These are phyloP conservation scores for Cephus pulcher DNA, from an alignment of 2,888 invertebrate genomes.

Conservation along the genomic window DNA sequence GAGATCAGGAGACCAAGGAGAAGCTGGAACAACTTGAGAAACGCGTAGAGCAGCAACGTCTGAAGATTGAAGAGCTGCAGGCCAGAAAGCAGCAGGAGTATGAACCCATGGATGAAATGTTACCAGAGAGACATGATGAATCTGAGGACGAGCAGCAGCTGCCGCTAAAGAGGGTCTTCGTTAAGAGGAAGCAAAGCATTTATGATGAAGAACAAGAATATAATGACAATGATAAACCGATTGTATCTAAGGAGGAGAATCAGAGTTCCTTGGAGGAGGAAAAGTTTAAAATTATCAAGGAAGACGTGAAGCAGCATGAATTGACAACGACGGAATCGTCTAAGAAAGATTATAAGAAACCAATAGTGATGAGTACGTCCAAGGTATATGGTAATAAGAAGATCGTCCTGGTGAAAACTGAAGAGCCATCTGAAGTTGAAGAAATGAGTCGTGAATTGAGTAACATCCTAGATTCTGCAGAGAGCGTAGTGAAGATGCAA, in stretches of 20 bases:
- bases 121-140: constrained; percentile 62
- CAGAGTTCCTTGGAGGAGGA: constrained; percentile 16
- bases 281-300: constrained; percentile 17
- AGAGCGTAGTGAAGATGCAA: constrained; percentile 60
- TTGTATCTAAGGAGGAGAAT: constrained; percentile 21
- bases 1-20: constrained; percentile 60
- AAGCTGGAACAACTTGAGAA: constrained; percentile 62
- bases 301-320: constrained; percentile 14
- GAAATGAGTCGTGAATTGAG: constrained; percentile 61
- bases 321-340: constrained; percentile 18
- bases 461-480: constrained; percentile 58
- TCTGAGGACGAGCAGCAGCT: constrained; percentile 65
- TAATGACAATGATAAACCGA: constrained; percentile 42
- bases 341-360: constrained; percentile 32
- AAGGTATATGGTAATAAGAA: constrained; percentile 61
- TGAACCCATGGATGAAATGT: constrained; percentile 58
- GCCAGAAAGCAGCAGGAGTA: constrained; percentile 59
- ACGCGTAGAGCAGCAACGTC: constrained; percentile 57
- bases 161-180: constrained; percentile 71
- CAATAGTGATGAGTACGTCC: constrained; percentile 38
- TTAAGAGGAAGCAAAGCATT: constrained; percentile 70
- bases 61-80: constrained; percentile 61
- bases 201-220: constrained; percentile 64
- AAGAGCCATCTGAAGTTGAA: constrained; percentile 51
- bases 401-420: constrained; percentile 50